Conservation (phyloP, 1,140 invertebrate species). For the Drosophila dunni region DNA sequence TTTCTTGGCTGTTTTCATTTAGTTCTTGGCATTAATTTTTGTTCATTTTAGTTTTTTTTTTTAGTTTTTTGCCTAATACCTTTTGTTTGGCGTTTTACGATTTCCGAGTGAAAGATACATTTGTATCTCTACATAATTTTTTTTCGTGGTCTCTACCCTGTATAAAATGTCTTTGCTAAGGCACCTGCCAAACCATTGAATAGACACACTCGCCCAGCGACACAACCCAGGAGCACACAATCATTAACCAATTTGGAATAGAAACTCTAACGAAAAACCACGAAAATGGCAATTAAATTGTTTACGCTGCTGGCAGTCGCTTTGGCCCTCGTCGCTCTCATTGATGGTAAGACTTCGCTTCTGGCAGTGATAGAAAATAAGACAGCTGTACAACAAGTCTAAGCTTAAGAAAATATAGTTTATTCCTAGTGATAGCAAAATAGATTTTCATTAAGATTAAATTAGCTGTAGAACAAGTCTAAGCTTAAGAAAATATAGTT, state of each 20-base stretch:
- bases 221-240: constrained; percentile 26
- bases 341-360: constrained; percentile 56
- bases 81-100: constrained; percentile 55
- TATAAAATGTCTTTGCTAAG: constrained; percentile 79
- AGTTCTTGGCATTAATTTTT: constrained; percentile 37
- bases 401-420: too few species aligned
- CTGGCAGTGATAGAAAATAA: too few species aligned
- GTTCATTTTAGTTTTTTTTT: neutral
- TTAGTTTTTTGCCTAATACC: constrained; percentile 35
- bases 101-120: constrained; percentile 38
- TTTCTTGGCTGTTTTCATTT: constrained; percentile 39
- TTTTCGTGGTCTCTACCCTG: constrained; percentile 22
- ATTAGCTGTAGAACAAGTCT: too few species aligned
- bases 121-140: constrained; percentile 47
- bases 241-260: neutral
- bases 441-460: too few species aligned
- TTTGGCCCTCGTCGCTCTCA: constrained; percentile 54
- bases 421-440: too few species aligned
- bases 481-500: too few species aligned
- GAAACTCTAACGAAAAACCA: constrained; percentile 15
- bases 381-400: too few species aligned
- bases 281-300: constrained; percentile 68
- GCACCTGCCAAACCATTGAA: constrained; percentile 68
- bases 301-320: constrained; percentile 61
- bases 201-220: constrained; percentile 70